phyloP scores from a whole-genome alignment of 64 coral and sea anemone species.

The Montipora capricornis region DNA sequence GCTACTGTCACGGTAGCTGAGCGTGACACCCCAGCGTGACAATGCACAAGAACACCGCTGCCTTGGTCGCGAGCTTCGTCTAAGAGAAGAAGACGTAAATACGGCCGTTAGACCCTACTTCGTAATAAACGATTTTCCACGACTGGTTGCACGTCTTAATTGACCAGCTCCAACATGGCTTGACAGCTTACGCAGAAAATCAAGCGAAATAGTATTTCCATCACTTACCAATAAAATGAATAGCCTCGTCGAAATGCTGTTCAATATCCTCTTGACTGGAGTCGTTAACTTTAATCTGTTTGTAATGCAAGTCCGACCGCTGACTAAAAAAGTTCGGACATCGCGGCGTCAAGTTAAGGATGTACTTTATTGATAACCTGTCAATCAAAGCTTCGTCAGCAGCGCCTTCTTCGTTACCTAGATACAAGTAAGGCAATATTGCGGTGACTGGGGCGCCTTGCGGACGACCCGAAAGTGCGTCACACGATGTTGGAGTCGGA shows the following conservation, averaged over 20 bases:
- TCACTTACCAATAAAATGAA: constrained; percentile 94
- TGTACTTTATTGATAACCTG: constrained; percentile 89
- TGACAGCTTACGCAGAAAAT: too few relatives aligned
- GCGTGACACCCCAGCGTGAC: constrained; percentile 99
- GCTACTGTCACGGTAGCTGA: constrained; percentile 98
- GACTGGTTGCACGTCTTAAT: too few relatives aligned
- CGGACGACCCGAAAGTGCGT: constrained; percentile 46
- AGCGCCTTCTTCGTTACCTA: constrained; percentile 94
- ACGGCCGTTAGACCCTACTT: background rate
- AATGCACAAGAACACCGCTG: constrained; percentile 86
- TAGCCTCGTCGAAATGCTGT: constrained; percentile 93
- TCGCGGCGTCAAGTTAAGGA: constrained; percentile 90
- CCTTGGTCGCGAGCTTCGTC: constrained; percentile 88
- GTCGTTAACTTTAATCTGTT: constrained; percentile 97
- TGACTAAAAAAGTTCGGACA: constrained; percentile 98
- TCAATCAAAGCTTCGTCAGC: constrained; percentile 96
- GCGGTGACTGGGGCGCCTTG: constrained; percentile 87
- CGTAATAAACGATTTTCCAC: background rate
- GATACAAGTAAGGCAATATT: constrained; percentile 90
- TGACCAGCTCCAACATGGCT: too few relatives aligned
- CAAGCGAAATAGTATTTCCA: background rate
- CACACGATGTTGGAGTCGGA: constrained; percentile 30
- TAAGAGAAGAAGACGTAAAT: constrained; percentile 32
- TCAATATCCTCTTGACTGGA: constrained; percentile 96
- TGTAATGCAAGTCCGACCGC: constrained; percentile 85